Base-by-base conservation (phyloP, 2,113 vertebrate species). In the Sebastes fasciatus region DNA sequence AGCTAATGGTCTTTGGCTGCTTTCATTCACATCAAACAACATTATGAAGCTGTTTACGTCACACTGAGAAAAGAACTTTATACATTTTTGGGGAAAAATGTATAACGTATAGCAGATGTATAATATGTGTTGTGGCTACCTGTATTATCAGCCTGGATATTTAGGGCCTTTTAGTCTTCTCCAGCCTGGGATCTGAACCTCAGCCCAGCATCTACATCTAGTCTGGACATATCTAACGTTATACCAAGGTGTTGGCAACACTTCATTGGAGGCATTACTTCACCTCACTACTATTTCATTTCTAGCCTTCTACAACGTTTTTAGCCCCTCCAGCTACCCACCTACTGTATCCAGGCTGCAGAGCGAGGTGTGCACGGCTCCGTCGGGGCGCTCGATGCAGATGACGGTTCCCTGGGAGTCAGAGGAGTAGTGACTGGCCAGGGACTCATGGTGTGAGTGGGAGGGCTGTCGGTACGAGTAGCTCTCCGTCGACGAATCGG, bases 401-500 rank as follows among this genome's bases (percentile, higher is more conserved):
- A 98, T 96, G 87, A 99, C 95, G 0, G 98, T 98, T 82, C 97
- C 97, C 93, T 98, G 98, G 51, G 97, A 98, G 95, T 98, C 97
- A n/a, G 97, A 97, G 69, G 97, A 99, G 95, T 96, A 96, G 94
- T 96, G 97, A 88, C 97, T 97, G 94, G 96, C 96, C 95, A 97
- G 94, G 91, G 97, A 97, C 90, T 98, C 97, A 73, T 98, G 97
- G 88, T 98, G 97, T 0, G 94, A 86, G 85, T 89, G 87, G 49
- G 91, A 93, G 83, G 96, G 96, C 81, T 57, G 96, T 89, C 96
- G 97, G 66, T 95, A 96, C 49, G 96, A 96, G 94, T 93, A 98
- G 94, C 98, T 99, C 85, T 99, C 98, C 42, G 97, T 96, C 63
- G 98, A 99, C 4, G 98, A 99, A 92, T 99, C 98, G 81, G 98